Evolutionary conservation across 1,140 invertebrate genomes (phyloP), one percentile per base, ranked within the genome.

Genomic region (Linepithema humile): DNA sequence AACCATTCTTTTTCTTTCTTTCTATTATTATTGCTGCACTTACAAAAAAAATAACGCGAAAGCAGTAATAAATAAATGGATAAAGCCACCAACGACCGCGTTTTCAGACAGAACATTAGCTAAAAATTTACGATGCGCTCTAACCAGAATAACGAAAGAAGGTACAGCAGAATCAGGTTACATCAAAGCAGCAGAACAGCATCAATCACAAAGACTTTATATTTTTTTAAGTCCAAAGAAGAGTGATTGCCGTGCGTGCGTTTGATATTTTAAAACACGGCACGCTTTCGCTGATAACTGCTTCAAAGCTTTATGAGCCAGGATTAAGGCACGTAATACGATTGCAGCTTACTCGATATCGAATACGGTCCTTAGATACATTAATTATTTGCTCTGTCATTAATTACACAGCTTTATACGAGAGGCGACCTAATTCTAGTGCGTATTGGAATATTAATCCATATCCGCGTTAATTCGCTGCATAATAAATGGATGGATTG

Each of bases 331-430:
- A 32, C 26, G 62, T 69, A 69, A 78, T 78, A 35, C 32, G 32
- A 78, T 64, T 60, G 45, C 9, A 20, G 15, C 15, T 78, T 38
- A 53, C 60, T 67, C 62, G 74, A 64, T 77, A 77, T 50, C 40
- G 57, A 9, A 53, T 32, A 55, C 45, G 62, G 35, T 78, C 23
- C 32, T 78, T 67, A 78, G 17, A 69, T 78, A 3, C 26, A 29
- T 17, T 62, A 62, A 69, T 78, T 78, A 78, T 78, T 78, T 78
- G 32, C 17, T 69, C 15, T 57, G 20, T 26, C 62, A 78, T 78
- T 78, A 78, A 78, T 69, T 78, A 65, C 59, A 35, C 15, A 40
- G 10, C 38, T 53, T 75, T 78, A 23, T 69, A 48, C 45, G 29
- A 17, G 15, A 67, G 6, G 17, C 23, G 17, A 55, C 0, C 17